These are phyloP conservation scores for Gnathonemus longibarbis DNA, from an alignment of 2,113 vertebrate species.

Conservation along the genomic window DNA sequence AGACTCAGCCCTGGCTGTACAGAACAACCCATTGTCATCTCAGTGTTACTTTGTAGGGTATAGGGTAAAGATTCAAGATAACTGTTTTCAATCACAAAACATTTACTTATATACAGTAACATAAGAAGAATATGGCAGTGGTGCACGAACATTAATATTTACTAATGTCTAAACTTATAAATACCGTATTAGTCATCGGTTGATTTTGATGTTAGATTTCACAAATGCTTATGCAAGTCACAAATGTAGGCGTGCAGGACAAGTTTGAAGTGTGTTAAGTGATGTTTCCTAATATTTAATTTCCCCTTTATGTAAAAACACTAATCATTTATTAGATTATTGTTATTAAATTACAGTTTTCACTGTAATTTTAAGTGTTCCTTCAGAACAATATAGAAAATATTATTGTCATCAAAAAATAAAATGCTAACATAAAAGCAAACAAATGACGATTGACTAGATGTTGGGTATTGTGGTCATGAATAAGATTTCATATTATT, in stretches of 20 bases:
- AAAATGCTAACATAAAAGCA: no score
- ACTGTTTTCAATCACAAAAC: not conserved
- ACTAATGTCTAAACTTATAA: not conserved
- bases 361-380: no score
- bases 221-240: not conserved
- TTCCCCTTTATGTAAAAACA: no score
- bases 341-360: no score
- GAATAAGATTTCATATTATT: not conserved
- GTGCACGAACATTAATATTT: not conserved
- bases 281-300: no score
- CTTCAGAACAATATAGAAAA: no score
- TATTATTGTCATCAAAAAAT: no score
- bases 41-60: not conserved
- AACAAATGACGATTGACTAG: no score
- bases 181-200: not conserved
- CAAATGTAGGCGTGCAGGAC: no score
- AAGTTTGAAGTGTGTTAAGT: no score
- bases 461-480: not conserved
- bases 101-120: not conserved
- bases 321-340: no score
- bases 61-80: not conserved
- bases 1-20: not conserved
- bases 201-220: not conserved
- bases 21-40: not conserved
- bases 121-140: not conserved